These are phyloP conservation scores for Stenurella melanura DNA, from an alignment of 2,888 invertebrate species.

Conservation along the genomic window DNA sequence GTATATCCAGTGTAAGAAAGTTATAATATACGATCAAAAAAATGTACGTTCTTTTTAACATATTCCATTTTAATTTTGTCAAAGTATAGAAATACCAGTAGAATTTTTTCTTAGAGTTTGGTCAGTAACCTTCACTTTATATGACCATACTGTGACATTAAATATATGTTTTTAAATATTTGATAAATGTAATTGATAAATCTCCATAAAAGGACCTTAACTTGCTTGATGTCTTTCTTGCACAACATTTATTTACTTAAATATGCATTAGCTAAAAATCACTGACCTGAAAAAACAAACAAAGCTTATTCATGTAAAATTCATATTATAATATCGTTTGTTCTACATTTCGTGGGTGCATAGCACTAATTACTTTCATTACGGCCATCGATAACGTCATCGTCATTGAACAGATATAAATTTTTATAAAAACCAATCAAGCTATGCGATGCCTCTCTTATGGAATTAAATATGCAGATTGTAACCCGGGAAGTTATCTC, in stretches of 20 bases:
- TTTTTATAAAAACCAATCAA: background rate
- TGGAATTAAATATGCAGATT: background rate
- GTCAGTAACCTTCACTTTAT: background rate
- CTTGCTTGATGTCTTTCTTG: background rate
- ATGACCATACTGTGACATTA: background rate
- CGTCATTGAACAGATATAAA: conserved; percentile 5
- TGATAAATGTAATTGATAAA: background rate
- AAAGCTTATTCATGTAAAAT: background rate
- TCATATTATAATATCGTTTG: background rate
- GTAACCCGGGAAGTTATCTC: conserved; percentile 14
- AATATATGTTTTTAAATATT: background rate
- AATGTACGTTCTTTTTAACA: too few species aligned
- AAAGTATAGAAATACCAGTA: too few species aligned
- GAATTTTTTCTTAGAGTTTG: background rate
- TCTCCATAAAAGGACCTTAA: background rate
- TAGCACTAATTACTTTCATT: background rate
- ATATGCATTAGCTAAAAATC: conserved; percentile 5
- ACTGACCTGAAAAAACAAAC: conserved; percentile 19
- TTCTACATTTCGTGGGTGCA: background rate
- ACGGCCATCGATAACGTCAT: background rate
- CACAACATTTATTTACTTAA: background rate
- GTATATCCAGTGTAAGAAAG: too few species aligned
- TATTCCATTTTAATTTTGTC: too few species aligned
- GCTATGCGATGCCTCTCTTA: background rate
- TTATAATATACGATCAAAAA: too few species aligned